Evolutionary conservation across 2,113 vertebrate species (phyloP).

Genomic region (human (Homo sapiens)): GRCh38 chr7:96591001-96591500

Average conservation of each 20-base stretch:
- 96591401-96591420: slow-evolving; percentile 7
- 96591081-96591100: slow-evolving; percentile 73
- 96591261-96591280: background rate
- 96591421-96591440: slow-evolving; percentile 34
- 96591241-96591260: slow-evolving; percentile 59
- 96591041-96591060: slow-evolving; percentile 1
- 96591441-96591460: slow-evolving; percentile 36
- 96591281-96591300: slow-evolving; percentile 4
- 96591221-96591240: slow-evolving; percentile 56
- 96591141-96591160: slow-evolving; percentile 67
- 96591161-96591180: slow-evolving; percentile 67
- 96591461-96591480: slow-evolving; percentile 60
- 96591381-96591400: slow-evolving; percentile 31
- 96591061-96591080: slow-evolving; percentile 64
- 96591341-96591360: slow-evolving; percentile 27
- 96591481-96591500: slow-evolving; percentile 43
- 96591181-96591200: slow-evolving; percentile 52
- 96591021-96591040: slow-evolving; percentile 12
- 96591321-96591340: slow-evolving; percentile 37
- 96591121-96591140: slow-evolving; percentile 8
- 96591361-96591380: slow-evolving; percentile 29
- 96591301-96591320: slow-evolving; percentile 31
- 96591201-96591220: slow-evolving; percentile 37
- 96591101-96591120: slow-evolving; percentile 56
- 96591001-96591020: background rate